phyloP scores from a whole-genome alignment of 2,888 invertebrate species.

The Tipula unca region DNA sequence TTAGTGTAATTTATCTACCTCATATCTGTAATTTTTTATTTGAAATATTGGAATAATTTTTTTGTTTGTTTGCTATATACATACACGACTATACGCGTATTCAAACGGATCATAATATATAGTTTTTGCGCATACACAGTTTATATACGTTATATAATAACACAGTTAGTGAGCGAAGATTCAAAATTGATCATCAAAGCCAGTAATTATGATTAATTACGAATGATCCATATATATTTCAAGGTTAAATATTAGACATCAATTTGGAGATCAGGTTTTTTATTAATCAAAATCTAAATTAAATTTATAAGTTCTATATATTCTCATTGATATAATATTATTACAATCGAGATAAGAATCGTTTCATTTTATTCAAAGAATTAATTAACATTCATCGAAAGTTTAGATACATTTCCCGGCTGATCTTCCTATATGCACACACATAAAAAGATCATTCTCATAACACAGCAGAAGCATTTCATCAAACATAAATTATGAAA shows the following conservation, averaged over 20 bases:
- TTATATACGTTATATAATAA: neutral
- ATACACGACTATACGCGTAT: too few species aligned
- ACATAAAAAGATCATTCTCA: neutral
- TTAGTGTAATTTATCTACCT: neutral
- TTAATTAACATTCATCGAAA: neutral
- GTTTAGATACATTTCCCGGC: neutral
- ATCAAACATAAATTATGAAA: conserved; percentile 8
- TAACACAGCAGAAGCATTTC: conserved; percentile 8
- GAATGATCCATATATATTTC: neutral
- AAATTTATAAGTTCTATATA: neutral
- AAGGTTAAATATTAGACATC: neutral
- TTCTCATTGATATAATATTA: too few species aligned
- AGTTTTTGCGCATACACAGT: neutral
- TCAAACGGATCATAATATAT: neutral
- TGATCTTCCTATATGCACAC: neutral
- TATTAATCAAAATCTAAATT: neutral
- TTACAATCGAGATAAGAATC: neutral
- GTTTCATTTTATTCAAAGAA: neutral
- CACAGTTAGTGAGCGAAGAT: neutral
- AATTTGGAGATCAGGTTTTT: neutral
- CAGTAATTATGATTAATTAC: neutral
- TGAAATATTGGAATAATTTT: neutral
- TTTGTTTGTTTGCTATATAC: neutral
- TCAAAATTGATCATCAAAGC: neutral
- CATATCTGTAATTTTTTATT: neutral